A percentile compares a stretch with the other conserved stretches of the same genome.
These are phyloP conservation scores for Eupithecia exiguata DNA, from an alignment of 2,888 invertebrate species.

Conservation along the genomic window DNA sequence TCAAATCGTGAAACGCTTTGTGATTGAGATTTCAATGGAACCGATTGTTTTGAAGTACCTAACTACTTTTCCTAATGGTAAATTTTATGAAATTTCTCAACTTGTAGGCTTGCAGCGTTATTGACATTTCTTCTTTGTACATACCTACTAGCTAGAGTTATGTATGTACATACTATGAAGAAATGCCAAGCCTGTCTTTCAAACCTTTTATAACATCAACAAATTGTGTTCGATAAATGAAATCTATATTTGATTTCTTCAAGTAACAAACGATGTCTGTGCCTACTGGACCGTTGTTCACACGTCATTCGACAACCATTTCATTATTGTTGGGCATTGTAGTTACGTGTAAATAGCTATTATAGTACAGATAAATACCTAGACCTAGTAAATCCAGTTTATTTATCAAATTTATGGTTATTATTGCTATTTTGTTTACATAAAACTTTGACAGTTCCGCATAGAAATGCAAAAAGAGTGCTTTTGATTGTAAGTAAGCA, in stretches of 20 bases:
- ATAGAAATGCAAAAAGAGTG: slow-evolving; percentile 12
- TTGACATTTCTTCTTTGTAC: too few relatives aligned
- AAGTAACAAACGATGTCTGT: background rate
- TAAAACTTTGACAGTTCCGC: background rate
- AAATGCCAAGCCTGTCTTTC: background rate
- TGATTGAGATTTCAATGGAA: background rate
- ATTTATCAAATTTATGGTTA: background rate
- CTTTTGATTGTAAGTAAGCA: slow-evolving; percentile 30
- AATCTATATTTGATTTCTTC: background rate
- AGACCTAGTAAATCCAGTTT: too few relatives aligned
- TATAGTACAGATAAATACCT: background rate
- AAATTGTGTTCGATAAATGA: too few relatives aligned
- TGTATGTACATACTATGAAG: background rate
- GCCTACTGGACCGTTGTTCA: background rate
- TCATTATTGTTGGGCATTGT: background rate
- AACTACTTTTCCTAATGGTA: background rate
- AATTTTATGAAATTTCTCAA: background rate
- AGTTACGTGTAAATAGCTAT: background rate
- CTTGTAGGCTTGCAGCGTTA: too few relatives aligned
- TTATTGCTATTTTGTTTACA: background rate
- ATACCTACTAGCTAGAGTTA: too few relatives aligned
- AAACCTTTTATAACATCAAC: too few relatives aligned
- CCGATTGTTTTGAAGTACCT: background rate
- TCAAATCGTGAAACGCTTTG: background rate
- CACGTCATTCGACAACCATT: background rate